Base-by-base conservation (phyloP, 2,113 vertebrate species). In the Syrmaticus mikado region DNA sequence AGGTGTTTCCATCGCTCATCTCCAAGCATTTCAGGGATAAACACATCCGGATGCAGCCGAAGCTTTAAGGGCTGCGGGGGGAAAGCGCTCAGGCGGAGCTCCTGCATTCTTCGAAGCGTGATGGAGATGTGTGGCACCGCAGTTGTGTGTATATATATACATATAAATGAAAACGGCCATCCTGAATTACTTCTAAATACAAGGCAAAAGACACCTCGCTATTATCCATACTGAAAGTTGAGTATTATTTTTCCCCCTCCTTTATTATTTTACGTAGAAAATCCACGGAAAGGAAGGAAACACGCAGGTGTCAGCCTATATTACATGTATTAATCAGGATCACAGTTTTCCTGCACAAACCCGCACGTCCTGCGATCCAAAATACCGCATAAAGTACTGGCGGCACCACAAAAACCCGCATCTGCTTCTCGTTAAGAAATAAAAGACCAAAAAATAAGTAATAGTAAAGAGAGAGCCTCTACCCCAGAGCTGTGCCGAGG, bases 11-110 rank as follows among this genome's bases (percentile, higher is more conserved):
- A 27, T 10, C 7, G 7, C 17, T 6, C 15, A 58, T 20, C 70
- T 38, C 28, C 22, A 52, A 14, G 25, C 50, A 27, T 25, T 52
- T 25, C 4, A 8, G 14, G 25, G 50, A 25, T 8, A 25, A 52
- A 52, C 25, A 4, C 25, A 52, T 8, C 27, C 52, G 52, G 14
- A 28, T 27, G 25, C 13, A 52, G 24, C 52, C 52, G 52, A 15
- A 53, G 27, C 52, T 53, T 27, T 8, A 28, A 53, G 50, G 64
- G 4, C 16, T 83, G 41, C 19, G 10, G 30, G 30, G 38, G n/a
- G 11, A 61, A 8, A 52, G 1, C 0, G 1, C 6, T 9, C 3
- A 21, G 4, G 1, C 73, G 89, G 53, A 1, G 46, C 50, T 30
- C 4, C 78, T 0, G 2, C 64, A 36, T 50, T 32, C 27, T 53